Percentiles rank a stretch among this genome's conserved stretches.
Conservation (phyloP, 2,113 vertebrate genomes). For the Podarcis cretensis region DNA sequence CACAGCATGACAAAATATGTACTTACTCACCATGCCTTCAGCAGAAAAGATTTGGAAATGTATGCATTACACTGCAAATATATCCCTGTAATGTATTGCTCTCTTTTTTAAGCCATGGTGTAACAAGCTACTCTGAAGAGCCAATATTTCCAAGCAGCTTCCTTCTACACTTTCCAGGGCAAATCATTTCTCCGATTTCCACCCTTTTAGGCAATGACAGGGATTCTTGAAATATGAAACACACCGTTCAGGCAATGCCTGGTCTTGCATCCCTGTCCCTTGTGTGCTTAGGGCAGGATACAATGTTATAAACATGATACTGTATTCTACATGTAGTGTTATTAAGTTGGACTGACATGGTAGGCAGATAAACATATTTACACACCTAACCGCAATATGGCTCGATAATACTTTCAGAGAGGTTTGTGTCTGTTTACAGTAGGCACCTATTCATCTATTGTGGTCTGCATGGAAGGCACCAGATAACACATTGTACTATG, state of each 20-base stretch:
- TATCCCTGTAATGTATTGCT: background rate
- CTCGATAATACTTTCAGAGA: background rate
- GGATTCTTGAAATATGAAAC: background rate
- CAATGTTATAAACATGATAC: background rate
- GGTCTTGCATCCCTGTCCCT: background rate
- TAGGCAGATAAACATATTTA: background rate
- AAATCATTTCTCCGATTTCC: background rate
- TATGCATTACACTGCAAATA: background rate
- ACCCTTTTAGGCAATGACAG: background rate
- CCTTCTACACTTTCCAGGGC: background rate
- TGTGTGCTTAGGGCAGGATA: background rate
- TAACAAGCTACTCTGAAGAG: background rate
- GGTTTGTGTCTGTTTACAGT: background rate
- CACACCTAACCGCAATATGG: background rate
- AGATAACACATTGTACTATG: no score
- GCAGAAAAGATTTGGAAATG: background rate
- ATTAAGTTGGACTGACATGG: background rate
- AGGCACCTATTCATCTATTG: background rate
- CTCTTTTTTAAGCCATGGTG: background rate
- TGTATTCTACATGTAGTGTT: background rate
- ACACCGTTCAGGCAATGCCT: background rate
- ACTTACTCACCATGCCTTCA: background rate
- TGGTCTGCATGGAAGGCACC: no score
- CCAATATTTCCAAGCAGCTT: background rate
- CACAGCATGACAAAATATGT: background rate